Base-by-base conservation (phyloP, 1,140 invertebrate genomes). In the Tenebrio molitor region DNA sequence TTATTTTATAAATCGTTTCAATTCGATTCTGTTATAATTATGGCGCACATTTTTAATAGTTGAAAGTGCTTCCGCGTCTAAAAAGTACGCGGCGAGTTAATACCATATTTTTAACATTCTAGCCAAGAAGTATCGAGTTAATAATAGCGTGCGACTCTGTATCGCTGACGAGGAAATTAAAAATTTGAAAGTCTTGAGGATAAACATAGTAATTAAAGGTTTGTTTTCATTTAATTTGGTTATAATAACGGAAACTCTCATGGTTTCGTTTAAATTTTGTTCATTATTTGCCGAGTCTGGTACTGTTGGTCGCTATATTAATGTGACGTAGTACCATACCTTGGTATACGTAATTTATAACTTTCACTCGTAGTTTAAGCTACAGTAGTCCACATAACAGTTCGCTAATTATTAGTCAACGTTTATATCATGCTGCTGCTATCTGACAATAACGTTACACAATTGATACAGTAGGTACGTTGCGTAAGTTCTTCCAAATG, bases 351-450 rank as follows among this genome's bases (percentile, higher is more conserved):
- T n/a, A n/a, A n/a, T n/a, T n/a, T n/a, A n/a, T n/a, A n/a, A n/a
- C 50, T 58, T 58, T 58, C 50, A 58, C 50, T 58, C 15, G 23
- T n/a, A 23, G 4, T 12, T 39, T n/a, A 39, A 39, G 3, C 44
- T 14, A 58, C 50, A 12, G 5, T 58, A 29, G 23, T 58, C 23
- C 29, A 58, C 50, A 58, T 50, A 50, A 50, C n/a, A 14, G 23
- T 14, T 29, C n/a, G 21, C 50, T 58, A 58, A 58, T 58, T 58
- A 58, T 58, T 58, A 58, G 29, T 23, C 50, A 58, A 58, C 50
- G 23, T 58, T 58, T 58, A 58, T 58, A 29, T 58, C 50, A 58
- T 58, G n/a, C 7, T 10, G 4, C 12, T 58, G 17, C n/a, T 17
- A 50, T n/a, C 8, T 50, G 12, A 46, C 16, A 58, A 58, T 58